A percentile compares a stretch with the other conserved stretches of the same genome.
Evolutionary conservation across 1,140 invertebrate genomes (phyloP).

Genomic region (Anthonomus grandis): DNA sequence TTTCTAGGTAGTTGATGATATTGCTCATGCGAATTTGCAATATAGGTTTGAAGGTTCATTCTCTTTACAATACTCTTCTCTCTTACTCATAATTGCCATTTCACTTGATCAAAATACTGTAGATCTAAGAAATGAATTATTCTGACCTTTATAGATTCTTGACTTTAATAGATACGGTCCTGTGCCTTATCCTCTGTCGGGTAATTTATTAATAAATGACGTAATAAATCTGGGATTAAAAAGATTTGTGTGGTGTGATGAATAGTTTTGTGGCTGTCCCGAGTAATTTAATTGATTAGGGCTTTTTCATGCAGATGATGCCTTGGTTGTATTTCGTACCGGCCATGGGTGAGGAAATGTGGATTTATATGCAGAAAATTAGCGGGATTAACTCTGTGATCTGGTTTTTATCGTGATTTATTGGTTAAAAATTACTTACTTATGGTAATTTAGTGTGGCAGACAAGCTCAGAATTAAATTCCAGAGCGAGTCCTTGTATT

Average conservation of each 20-base stretch:
- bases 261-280: slow-evolving; percentile 35
- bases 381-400: slow-evolving; percentile 31
- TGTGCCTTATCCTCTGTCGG: slow-evolving; percentile 28
- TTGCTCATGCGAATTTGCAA: no score
- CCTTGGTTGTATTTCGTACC: slow-evolving; percentile 24
- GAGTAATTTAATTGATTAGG: slow-evolving; percentile 37
- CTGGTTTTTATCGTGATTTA: not conserved
- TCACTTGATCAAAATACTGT: no score
- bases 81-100: no score
- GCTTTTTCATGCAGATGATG: slow-evolving; percentile 28
- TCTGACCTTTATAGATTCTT: no score
- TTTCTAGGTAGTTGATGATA: no score
- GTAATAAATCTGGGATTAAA: slow-evolving; percentile 48
- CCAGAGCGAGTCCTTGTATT: no score
- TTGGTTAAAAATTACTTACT: no score
- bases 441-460: no score
- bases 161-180: not conserved
- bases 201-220: slow-evolving; percentile 49
- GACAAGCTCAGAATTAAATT: no score
- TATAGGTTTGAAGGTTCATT: no score
- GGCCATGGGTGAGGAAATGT: slow-evolving; percentile 38
- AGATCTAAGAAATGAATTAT: no score
- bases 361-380: slow-evolving; percentile 47
- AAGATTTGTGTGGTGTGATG: slow-evolving; percentile 48
- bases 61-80: no score